Evolutionary conservation across 2,888 invertebrate genomes (phyloP).

Genomic region (Hirtodrosophila confusa): DNA sequence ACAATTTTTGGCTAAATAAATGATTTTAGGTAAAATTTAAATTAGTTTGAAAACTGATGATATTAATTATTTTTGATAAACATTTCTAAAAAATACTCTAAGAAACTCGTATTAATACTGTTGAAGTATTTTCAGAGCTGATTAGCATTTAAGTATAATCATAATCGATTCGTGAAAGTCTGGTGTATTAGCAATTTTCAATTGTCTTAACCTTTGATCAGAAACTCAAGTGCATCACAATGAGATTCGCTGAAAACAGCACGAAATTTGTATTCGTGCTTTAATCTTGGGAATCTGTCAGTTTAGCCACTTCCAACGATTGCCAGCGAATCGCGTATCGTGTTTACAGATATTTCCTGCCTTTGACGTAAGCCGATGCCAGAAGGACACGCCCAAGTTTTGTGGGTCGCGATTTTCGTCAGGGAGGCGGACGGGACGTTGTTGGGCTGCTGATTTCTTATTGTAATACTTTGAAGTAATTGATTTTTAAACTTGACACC

Average conservation of each 20-base stretch:
- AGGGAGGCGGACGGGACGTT: background rate
- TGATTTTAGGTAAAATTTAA: too few relatives aligned
- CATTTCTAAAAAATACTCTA: too few relatives aligned
- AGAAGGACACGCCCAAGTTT: constrained; percentile 19
- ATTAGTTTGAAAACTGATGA: too few relatives aligned
- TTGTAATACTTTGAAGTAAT: constrained; percentile 67
- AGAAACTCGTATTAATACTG: too few relatives aligned
- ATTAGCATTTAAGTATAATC: too few relatives aligned
- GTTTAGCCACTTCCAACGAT: constrained; percentile 35
- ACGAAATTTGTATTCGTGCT: background rate
- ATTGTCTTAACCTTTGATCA: constrained; percentile 8
- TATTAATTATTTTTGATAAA: too few relatives aligned
- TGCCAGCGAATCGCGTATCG: constrained; percentile 33
- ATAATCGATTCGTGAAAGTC: too few relatives aligned
- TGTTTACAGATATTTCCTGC: constrained; percentile 43
- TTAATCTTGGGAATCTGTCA: background rate
- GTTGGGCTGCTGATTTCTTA: constrained; percentile 32
- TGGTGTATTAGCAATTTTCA: background rate
- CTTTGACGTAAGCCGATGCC: constrained; percentile 25
- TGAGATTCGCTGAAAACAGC: constrained; percentile 6
- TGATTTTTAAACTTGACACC: constrained; percentile 79
- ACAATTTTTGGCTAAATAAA: too few relatives aligned
- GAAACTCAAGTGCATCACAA: background rate
- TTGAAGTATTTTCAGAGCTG: too few relatives aligned
- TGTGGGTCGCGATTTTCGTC: constrained; percentile 2